Evolutionary conservation across 1,140 invertebrate genomes (phyloP).

Genomic region (Megalonaias nervosa): DNA sequence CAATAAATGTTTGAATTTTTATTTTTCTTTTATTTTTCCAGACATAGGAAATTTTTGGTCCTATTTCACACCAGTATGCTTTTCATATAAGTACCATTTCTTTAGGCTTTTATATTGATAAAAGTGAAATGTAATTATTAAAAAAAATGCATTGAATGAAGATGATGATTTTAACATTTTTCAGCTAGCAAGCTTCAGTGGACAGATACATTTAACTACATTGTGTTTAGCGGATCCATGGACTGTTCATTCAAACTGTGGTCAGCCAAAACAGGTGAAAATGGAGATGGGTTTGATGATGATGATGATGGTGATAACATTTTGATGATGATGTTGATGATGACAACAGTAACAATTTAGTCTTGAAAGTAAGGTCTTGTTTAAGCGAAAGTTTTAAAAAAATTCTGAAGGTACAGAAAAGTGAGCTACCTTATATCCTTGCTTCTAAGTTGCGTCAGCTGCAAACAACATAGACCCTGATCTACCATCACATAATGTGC

Average conservation of each 20-base stretch:
- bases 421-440: too few relatives aligned
- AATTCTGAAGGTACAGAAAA: too few relatives aligned
- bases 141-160: neutral
- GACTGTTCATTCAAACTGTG: conserved; percentile 59
- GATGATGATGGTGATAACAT: too few relatives aligned
- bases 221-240: conserved; percentile 52
- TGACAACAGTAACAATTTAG: too few relatives aligned
- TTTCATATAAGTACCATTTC: neutral
- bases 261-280: conserved; percentile 51
- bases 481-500: too few relatives aligned
- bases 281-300: neutral
- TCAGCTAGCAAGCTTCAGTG: conserved; percentile 12
- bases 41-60: neutral
- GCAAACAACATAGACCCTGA: too few relatives aligned
- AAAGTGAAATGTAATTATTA: neutral
- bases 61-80: neutral
- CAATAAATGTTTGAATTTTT: too few relatives aligned
- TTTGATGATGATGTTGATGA: too few relatives aligned
- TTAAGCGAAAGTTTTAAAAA: too few relatives aligned
- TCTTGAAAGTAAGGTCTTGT: too few relatives aligned
- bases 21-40: neutral
- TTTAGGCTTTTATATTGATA: neutral
- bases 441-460: too few relatives aligned
- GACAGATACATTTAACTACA: conserved; percentile 18
- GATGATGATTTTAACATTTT: neutral